phyloP scores from a whole-genome alignment of 1,140 invertebrate species.

The Cecropterus lyciades region DNA sequence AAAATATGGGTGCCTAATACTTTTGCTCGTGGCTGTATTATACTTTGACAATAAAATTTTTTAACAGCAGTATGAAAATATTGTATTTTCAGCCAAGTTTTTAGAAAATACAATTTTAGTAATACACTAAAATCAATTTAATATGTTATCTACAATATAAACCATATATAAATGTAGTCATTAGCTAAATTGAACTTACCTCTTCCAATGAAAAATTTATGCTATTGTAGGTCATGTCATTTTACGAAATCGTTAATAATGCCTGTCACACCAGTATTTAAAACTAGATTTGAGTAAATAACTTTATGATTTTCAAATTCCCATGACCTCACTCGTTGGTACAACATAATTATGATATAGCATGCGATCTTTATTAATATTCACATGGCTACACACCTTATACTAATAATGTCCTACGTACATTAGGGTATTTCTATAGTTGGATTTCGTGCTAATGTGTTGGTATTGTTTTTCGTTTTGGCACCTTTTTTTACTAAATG shows the following conservation, averaged over 20 bases:
- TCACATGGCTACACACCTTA: conserved; percentile 21
- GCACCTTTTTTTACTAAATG: too few relatives aligned
- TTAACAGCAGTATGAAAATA: too few relatives aligned
- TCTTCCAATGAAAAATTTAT: too few relatives aligned
- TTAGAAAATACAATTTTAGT: too few relatives aligned
- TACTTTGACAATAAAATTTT: too few relatives aligned
- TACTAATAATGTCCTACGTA: conserved; percentile 20
- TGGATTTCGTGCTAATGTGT: background rate
- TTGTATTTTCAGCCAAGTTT: too few relatives aligned
- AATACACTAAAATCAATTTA: too few relatives aligned
- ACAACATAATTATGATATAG: conserved; percentile 37
- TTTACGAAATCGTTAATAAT: background rate
- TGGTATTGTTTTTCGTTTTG: background rate
- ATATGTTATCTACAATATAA: too few relatives aligned
- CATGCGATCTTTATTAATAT: conserved; percentile 38
- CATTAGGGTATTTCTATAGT: conserved; percentile 12
- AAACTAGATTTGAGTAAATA: conserved; percentile 10
- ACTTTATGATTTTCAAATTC: conserved; percentile 13
- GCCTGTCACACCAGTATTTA: background rate
- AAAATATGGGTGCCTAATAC: too few relatives aligned
- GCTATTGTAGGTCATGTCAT: background rate
- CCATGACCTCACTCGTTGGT: conserved; percentile 18
- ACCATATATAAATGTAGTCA: too few relatives aligned
- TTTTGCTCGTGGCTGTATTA: too few relatives aligned
- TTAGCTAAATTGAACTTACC: too few relatives aligned